Evolutionary conservation across 2,888 invertebrate species (phyloP).

Genomic region (Lutraria lutraria): DNA sequence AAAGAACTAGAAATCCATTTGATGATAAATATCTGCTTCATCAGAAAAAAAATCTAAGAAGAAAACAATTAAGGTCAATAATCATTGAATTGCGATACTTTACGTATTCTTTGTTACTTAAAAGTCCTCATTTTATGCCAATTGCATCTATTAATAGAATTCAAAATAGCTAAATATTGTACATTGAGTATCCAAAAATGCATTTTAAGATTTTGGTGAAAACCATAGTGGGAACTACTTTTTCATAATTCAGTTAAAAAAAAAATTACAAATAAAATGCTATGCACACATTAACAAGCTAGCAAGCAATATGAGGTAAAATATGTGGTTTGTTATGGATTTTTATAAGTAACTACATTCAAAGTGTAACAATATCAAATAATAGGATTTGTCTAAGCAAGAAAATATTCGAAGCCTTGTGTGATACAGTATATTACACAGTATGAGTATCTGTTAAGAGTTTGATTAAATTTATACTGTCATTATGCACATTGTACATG

Average conservation of each 20-base stretch:
- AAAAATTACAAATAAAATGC: background rate
- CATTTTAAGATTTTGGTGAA: no score
- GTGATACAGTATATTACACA: no score
- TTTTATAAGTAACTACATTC: background rate
- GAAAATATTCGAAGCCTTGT: no score
- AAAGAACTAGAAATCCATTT: background rate
- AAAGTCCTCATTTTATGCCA: no score
- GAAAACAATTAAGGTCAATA: background rate
- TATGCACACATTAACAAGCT: background rate
- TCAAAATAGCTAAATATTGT: no score
- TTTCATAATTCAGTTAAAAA: background rate
- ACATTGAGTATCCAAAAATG: no score
- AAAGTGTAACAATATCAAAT: background rate
- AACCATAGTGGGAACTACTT: no score
- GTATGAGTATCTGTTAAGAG: no score
- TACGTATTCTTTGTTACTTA: background rate
- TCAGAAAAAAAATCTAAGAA: background rate
- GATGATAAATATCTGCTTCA: background rate
- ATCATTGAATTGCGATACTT: background rate
- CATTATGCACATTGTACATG: no score
- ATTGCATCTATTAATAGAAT: no score
- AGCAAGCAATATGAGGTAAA: slow-evolving; percentile 1
- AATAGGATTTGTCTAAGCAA: background rate
- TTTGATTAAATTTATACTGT: no score
- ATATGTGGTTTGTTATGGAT: background rate